Evolutionary conservation across 2,113 vertebrate genomes (phyloP).

Genomic region (Telmatochromis bifrenatus): DNA sequence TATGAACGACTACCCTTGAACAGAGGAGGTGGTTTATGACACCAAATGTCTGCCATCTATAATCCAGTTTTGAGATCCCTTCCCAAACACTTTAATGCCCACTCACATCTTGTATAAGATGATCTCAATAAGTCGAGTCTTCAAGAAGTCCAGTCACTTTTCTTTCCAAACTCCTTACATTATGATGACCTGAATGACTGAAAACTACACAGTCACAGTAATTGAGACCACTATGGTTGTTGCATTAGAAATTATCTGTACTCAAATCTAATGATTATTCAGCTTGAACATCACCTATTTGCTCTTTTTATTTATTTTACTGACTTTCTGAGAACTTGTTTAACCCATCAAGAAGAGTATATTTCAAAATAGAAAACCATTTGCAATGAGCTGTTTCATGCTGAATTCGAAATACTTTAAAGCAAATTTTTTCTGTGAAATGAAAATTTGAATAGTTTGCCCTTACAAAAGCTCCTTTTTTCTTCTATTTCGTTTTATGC

Average conservation of each 20-base stretch:
- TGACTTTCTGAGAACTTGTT: not conserved
- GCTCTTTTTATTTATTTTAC: not conserved
- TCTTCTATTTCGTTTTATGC: fast-evolving
- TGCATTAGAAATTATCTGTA: not conserved
- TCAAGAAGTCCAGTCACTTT: not conserved
- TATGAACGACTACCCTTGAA: not conserved
- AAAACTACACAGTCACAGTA: not conserved
- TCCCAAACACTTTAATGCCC: not conserved
- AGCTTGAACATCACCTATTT: not conserved
- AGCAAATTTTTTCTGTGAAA: not conserved
- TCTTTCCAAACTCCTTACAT: not conserved
- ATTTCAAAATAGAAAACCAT: not conserved
- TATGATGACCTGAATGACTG: not conserved
- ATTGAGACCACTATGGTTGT: not conserved
- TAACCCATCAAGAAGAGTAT: not conserved
- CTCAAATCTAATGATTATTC: not conserved
- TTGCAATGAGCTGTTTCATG: not conserved
- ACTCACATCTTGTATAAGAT: not conserved
- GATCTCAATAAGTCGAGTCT: not conserved
- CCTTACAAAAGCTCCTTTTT: not conserved
- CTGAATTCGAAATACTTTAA: not conserved
- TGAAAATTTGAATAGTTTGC: not conserved
- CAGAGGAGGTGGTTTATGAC: not conserved
- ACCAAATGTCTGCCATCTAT: not conserved
- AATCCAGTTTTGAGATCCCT: not conserved